Evolutionary conservation across 2,113 vertebrate species (phyloP), one percentile per base, ranked within the genome.

Genomic region (Ia io): DNA sequence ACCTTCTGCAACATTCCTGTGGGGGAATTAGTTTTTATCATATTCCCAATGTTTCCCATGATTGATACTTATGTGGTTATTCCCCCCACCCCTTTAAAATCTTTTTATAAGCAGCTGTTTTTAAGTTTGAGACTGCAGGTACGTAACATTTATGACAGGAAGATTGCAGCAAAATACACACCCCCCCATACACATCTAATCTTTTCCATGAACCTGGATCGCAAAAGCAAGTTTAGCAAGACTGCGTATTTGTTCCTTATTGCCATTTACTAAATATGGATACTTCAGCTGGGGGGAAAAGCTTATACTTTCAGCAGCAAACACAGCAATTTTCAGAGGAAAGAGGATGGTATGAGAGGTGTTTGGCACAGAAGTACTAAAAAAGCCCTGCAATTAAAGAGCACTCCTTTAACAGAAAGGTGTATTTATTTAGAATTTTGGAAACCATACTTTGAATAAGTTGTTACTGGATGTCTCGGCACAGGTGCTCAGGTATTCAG

Each of bases 391-490:
- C 67, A 95, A 93, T 95, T 96, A 95, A 95, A 96, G 44, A 83
- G 22, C n/a, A 85, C 44, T 87, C 12, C 93, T 93, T 88, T 44
- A 89, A 84, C 9, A 84, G 79, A 77, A 95, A 95, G 42, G 16
- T 94, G 37, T 84, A 93, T 70, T 96, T 97, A 96, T 94, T 96
- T 95, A 84, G 65, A 92, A 88, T 96, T 96, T 73, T 4, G 9
- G 93, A 97, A 95, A 92, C 93, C 95, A 90, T 84, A 96, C 79
- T 97, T 95, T 96, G 76, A 91, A 74, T 92, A 91, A 94, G 94
- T 94, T 90, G 59, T n/a, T 96, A 88, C 47, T 80, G 90, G 96
- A 82, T 94, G 30, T 70, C 84, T 96, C 73, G 35, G 56, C 17
- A 17, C 95, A 96, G 92, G 63, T 82, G 4, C 90, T 95, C 70